Base-by-base conservation (phyloP, 2,113 vertebrate genomes). In the Acrocephalus arundinaceus region DNA sequence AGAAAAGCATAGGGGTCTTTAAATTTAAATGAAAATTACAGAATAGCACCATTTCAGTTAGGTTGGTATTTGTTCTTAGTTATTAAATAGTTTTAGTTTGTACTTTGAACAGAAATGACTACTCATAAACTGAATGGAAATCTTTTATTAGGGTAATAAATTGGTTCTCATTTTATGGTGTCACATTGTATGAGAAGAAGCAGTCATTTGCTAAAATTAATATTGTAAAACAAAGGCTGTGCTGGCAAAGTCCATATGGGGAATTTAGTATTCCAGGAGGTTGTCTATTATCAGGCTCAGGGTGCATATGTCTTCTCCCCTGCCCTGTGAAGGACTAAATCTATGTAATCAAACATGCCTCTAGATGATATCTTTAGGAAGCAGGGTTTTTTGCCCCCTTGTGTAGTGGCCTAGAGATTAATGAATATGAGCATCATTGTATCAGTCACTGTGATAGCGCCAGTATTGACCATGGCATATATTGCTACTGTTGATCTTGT, bases 291-390 rank as follows among this genome's bases (percentile, higher is more conserved):
- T 15, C 46, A 67, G 33, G 25, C 16, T 58, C 9, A 41, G 35
- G 22, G 7, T 51, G 8, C 3, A 1, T 21, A 31, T 1, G 21
- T 58, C 12, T 55, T 48, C 8, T 8, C 6, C 3, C 1, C 5
- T 11, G 5, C 1, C 5, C 6, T 2, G 37, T 58, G 43, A 73
- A 72, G 46, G 17, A 31, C 23, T 62, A 33, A 57, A 75, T 59
- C 66, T 55, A 3, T 80, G 22, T 81, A 52, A 63, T 70, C 20
- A 62, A 16, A 43, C 5, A 2, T 71, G n/a, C 37, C 49, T 76
- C 30, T 77, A n/a, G 24, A 33, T 48, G 30, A 55, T 62, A 9
- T 55, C 19, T 80, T 49, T 67, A 49, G 37, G 55, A 93, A 12
- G 15, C 21, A 41, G 31, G 24, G 3, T 2, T 4, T 43, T 81